phyloP scores from a whole-genome alignment of 2,797 vertebrate species.

The Gila robusta region DNA sequence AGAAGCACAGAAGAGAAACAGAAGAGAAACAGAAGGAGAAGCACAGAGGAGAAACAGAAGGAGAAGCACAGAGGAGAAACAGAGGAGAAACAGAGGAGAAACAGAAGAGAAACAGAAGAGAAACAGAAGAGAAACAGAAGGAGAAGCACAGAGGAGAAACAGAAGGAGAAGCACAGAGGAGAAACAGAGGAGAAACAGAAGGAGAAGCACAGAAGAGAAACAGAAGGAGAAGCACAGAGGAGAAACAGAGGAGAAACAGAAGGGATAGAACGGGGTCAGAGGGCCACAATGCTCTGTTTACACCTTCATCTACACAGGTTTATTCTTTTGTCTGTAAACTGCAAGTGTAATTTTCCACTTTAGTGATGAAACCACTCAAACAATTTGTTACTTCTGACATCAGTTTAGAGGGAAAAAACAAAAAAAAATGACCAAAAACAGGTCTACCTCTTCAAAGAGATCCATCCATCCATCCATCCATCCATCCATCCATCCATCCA shows the following conservation, averaged over 20 bases:
- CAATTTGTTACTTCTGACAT: neutral
- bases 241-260: slow-evolving; percentile 67
- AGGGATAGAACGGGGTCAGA: slow-evolving; percentile 62
- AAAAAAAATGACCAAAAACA: neutral
- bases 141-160: too few species aligned
- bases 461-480: too few species aligned
- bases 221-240: slow-evolving; percentile 58
- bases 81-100: too few species aligned
- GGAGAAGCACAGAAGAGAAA: slow-evolving; percentile 35
- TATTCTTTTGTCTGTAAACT: neutral
- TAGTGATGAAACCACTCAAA: neutral
- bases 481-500: fast-evolving
- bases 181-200: too few species aligned
- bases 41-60: too few species aligned
- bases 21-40: too few species aligned
- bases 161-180: too few species aligned
- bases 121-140: too few species aligned
- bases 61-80: too few species aligned
- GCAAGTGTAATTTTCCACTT: slow-evolving; percentile 31
- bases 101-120: too few species aligned
- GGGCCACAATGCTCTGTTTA: slow-evolving; percentile 64
- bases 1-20: too few species aligned
- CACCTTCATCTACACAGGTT: slow-evolving; percentile 36
- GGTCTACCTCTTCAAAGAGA: neutral
- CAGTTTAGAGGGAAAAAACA: slow-evolving; percentile 13